Base-by-base conservation (phyloP, 2,797 vertebrate genomes). In the Denticeps clupeoides region DNA sequence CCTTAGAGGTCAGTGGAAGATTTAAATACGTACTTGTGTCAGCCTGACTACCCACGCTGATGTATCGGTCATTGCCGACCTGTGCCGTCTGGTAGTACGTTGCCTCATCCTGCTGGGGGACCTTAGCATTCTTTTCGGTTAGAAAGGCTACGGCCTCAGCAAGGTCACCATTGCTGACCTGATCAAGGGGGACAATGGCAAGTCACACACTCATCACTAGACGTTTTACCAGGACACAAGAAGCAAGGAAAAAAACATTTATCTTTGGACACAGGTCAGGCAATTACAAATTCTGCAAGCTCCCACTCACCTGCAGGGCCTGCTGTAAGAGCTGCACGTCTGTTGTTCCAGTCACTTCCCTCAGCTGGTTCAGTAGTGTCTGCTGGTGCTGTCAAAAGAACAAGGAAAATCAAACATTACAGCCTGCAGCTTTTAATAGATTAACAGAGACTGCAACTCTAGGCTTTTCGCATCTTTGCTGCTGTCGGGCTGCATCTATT, bases 21-120 rank as follows among this genome's bases (percentile, higher is more conserved):
- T n/a, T n/a, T n/a, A 41, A 63, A 66, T 55, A 78, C 93, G 72
- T 80, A 98, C 94, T 97, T 51, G 91, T 87, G 55, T 97, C 93
- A 47, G 92, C 93, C 71, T 99, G 93, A 78, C 92, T 97, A 72
- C 93, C 93, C 76, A 97, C 92, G 1, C 93, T 97, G 86, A 97
- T 97, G 45, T 95, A 97, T 77, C 91, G 76, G 74, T 99, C 93
- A 37, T 89, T 94, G 65, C 87, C 83, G 60, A 89, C 84, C 72
- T 93, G 89, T 1, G 89, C 86, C 2, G 93, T 96, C 69, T 96
- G 94, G 68, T 95, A 95, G 69, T 97, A 97, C 11, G 88, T 81
- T 3, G 87, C 78, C 70, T 95, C 92, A 75, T 94, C 90, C 58
- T 91, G 86, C 69, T 94, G 90, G 50, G 92, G 88, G 56, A 87